Evolutionary conservation across 2,888 invertebrate genomes (phyloP).

Genomic region (Cinara cedri): DNA sequence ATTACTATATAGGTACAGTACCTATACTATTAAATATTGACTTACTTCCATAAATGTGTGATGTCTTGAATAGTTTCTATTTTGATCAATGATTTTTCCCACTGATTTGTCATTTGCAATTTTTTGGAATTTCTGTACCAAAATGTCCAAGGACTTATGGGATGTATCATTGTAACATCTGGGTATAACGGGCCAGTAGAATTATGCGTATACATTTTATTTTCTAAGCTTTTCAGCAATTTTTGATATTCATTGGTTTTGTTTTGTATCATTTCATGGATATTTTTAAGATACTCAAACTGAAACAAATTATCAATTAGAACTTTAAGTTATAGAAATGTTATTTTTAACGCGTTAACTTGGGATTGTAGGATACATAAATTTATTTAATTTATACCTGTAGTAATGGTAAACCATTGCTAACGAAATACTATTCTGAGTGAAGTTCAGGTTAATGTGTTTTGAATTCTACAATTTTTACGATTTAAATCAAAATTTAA

Average conservation of each 20-base stretch:
- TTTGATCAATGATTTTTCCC: slow-evolving; percentile 37
- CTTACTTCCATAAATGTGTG: slow-evolving; percentile 36
- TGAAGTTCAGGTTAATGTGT: too few relatives aligned
- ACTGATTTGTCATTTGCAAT: not conserved
- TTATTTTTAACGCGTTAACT: too few relatives aligned
- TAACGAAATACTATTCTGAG: too few relatives aligned
- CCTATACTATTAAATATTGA: not conserved
- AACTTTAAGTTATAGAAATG: too few relatives aligned
- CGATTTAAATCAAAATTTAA: too few relatives aligned
- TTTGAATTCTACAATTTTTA: too few relatives aligned
- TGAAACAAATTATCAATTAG: not conserved
- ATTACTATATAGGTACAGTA: too few relatives aligned
- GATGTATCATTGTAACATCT: slow-evolving; percentile 14
- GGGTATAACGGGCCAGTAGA: not conserved
- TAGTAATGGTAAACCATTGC: too few relatives aligned
- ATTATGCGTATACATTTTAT: not conserved
- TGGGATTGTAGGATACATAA: too few relatives aligned
- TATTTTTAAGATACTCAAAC: not conserved
- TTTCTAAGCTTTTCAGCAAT: not conserved
- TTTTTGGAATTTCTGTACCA: slow-evolving; percentile 29
- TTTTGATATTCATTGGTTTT: not conserved
- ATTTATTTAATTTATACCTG: too few relatives aligned
- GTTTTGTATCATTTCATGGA: not conserved
- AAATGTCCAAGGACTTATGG: slow-evolving; percentile 38
- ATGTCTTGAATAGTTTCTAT: slow-evolving; percentile 35